phyloP scores from a whole-genome alignment of 2,113 vertebrate genomes.

The Onychorhynchus coronatus region DNA sequence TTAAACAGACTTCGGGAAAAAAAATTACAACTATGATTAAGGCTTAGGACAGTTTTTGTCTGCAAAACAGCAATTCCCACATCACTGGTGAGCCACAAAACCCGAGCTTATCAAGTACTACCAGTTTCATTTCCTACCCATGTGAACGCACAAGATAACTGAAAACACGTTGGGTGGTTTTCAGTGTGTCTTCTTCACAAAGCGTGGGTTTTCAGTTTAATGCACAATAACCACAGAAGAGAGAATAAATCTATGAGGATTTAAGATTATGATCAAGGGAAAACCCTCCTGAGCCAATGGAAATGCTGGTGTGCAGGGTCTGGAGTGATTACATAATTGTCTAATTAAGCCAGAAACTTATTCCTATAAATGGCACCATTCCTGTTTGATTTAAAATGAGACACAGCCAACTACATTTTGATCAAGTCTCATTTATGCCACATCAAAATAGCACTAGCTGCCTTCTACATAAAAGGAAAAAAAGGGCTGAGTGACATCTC shows the following conservation, averaged over 20 bases:
- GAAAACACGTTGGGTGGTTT: neutral
- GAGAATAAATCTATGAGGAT: neutral
- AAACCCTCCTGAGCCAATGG: neutral
- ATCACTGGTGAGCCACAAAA: neutral
- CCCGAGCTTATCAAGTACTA: neutral
- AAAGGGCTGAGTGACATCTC: neutral
- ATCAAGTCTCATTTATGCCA: conserved; percentile 30
- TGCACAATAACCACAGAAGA: neutral
- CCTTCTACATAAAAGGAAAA: conserved; percentile 6
- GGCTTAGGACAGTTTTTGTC: neutral
- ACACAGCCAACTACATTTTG: conserved; percentile 1
- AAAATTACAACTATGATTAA: neutral
- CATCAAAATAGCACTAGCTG: conserved; percentile 33
- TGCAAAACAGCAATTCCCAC: neutral
- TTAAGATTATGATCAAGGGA: neutral
- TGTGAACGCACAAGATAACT: rapidly evolving
- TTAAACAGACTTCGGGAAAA: neutral
- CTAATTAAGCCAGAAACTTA: conserved; percentile 29
- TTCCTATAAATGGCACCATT: neutral
- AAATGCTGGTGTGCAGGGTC: neutral
- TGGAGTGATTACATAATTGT: neutral
- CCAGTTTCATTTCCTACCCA: neutral
- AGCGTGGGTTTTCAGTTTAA: neutral
- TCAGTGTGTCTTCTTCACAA: neutral
- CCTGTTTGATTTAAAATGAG: conserved; percentile 23